Evolutionary conservation across 2,113 vertebrate species (phyloP), one percentile per base, ranked within the genome.

Genomic region (Charadrius vociferus): DNA sequence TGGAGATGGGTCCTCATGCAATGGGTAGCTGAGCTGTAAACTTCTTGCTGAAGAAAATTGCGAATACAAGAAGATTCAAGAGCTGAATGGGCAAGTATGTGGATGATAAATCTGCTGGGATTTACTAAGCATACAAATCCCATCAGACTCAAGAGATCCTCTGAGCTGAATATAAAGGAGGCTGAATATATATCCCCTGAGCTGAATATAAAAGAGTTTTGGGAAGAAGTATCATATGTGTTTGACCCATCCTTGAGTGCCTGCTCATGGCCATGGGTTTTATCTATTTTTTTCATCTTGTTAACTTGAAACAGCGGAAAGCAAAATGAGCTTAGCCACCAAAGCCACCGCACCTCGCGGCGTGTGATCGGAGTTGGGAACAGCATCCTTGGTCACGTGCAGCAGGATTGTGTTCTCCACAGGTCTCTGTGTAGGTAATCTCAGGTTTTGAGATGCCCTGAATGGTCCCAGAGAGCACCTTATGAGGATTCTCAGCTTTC

Each of bases 341-440:
- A 62, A 71, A 93, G 41, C 20, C 20, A 43, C 26, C 0, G 9
- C 39, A 55, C 56, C 19, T 55, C 2, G 0, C 4, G 3, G 47
- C 6, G 1, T 9, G 13, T n/a, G 32, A n/a, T 4, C 0, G 3
- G 77, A 52, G 53, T 0, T 47, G 53, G 55, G 73, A 65, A 43
- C 45, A 52, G 55, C 73, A 62, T 66, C 50, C 18, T 43, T n/a
- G 15, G 63, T n/a, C 14, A 55, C 20, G 10, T 10, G 15, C 36
- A 27, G 59, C 55, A 81, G 73, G 50, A 74, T 58, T 0, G 1
- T 17, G 23, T 34, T 30, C 73, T 81, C 34, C 50, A 20, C 55
- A 9, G 18, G 7, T 56, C 8, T n/a, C 71, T 32, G 0, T 2
- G 7, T 6, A 36, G 39, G 8, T 6, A 50, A 90, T 16, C 19